These are phyloP conservation scores for Cephus cinctus DNA, from an alignment of 1,140 invertebrate species.

Conservation along the genomic window DNA sequence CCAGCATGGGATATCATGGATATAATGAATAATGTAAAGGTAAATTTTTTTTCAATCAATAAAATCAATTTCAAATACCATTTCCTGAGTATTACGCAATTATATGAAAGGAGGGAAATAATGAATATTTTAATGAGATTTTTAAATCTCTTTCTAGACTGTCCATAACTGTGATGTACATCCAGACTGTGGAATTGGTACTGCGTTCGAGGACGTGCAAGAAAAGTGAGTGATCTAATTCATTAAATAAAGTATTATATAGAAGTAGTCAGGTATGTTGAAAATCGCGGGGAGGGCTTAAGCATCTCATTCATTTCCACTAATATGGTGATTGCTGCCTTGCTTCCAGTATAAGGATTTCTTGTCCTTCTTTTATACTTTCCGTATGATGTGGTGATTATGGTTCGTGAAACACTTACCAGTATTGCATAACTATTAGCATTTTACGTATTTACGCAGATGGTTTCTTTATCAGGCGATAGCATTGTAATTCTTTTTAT, in stretches of 20 bases:
- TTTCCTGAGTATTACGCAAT: not conserved
- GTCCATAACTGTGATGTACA: slow-evolving; percentile 62
- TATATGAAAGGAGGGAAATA: not conserved
- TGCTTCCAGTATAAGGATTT: too few species aligned
- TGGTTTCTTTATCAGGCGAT: too few species aligned
- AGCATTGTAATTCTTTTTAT: too few species aligned
- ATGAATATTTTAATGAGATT: not conserved
- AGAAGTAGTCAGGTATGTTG: not conserved
- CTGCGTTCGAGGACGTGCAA: slow-evolving; percentile 58
- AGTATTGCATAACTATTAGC: too few species aligned
- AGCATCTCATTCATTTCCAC: slow-evolving; percentile 33
- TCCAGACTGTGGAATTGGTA: slow-evolving; percentile 59
- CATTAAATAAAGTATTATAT: not conserved
- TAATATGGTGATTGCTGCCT: slow-evolving; percentile 34
- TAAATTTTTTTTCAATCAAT: slow-evolving; percentile 23
- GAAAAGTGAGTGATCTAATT: slow-evolving; percentile 60
- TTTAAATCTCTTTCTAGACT: slow-evolving; percentile 43
- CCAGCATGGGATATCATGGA: slow-evolving; percentile 65
- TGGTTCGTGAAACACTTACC: too few species aligned
- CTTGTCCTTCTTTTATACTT: too few species aligned
- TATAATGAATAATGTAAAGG: slow-evolving; percentile 66
- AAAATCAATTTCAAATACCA: not conserved
- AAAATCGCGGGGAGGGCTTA: slow-evolving; percentile 6
- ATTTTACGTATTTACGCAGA: too few species aligned
- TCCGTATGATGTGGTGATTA: too few species aligned